Percentiles rank a stretch among this genome's conserved stretches.
Conservation (phyloP, 2,888 invertebrate genomes). For the Ophion obscuratus region DNA sequence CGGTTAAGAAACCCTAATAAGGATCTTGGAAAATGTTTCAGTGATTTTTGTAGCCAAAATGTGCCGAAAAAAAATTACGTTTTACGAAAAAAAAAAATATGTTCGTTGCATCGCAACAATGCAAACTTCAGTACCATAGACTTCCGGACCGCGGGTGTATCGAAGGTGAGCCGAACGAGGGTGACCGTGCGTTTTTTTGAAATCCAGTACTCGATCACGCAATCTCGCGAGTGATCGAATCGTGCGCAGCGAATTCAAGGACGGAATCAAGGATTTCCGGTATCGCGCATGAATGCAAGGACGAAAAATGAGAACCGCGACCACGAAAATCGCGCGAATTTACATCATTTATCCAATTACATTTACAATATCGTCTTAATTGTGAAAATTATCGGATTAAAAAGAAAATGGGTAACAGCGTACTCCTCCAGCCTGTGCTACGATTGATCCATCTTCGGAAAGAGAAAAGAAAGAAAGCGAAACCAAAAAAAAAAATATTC, state of each 20-base stretch:
- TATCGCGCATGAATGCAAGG: neutral
- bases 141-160: neutral
- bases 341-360: too few species aligned
- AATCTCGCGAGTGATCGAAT: constrained; percentile 28
- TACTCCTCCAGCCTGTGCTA: constrained; percentile 21
- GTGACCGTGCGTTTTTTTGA: constrained; percentile 35
- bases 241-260: constrained; percentile 54
- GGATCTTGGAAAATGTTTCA: too few species aligned
- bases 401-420: neutral
- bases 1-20: too few species aligned
- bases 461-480: neutral
- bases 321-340: constrained; percentile 25
- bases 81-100: too few species aligned
- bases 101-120: too few species aligned
- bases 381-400: neutral
- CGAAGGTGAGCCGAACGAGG: constrained; percentile 29
- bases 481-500: too few species aligned
- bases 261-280: constrained; percentile 57
- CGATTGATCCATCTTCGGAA: constrained; percentile 32
- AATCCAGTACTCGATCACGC: constrained; percentile 51
- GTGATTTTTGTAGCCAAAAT: too few species aligned
- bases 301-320: constrained; percentile 15
- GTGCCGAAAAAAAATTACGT: too few species aligned
- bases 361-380: neutral
- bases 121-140: too few species aligned